phyloP scores from a whole-genome alignment of 1,140 invertebrate genomes.

The Cydia strobilella region DNA sequence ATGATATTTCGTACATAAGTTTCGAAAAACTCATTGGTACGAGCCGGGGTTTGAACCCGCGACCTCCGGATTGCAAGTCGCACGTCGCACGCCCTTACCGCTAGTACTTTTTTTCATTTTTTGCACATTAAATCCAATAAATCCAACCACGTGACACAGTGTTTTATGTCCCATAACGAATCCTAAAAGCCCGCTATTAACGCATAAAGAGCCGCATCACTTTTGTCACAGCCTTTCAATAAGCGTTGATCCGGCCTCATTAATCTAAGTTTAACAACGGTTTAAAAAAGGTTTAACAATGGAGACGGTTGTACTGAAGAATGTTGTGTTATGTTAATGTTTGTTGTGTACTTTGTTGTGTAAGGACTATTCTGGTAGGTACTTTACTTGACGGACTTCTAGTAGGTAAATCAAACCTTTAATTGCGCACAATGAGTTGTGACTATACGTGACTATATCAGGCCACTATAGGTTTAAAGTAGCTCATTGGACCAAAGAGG shows the following conservation, averaged over 20 bases:
- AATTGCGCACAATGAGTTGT: too few species aligned
- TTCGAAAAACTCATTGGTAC: too few species aligned
- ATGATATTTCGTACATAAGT: too few species aligned
- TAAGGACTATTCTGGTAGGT: background rate
- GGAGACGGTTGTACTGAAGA: background rate
- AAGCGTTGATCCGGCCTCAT: conserved; percentile 11
- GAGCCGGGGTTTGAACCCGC: too few species aligned
- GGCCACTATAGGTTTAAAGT: too few species aligned
- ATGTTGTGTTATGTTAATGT: conserved; percentile 3
- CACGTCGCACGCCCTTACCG: too few species aligned
- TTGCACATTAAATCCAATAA: background rate
- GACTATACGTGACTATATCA: too few species aligned
- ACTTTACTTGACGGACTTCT: background rate
- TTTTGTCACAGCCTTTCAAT: conserved; percentile 16
- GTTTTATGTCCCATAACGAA: conserved; percentile 11
- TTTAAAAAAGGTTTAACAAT: background rate
- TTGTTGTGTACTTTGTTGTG: background rate
- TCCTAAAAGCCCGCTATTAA: conserved; percentile 5
- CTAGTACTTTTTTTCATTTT: too few species aligned
- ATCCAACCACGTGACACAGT: conserved; percentile 5
- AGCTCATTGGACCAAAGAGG: too few species aligned
- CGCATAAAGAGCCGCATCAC: background rate
- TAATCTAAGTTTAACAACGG: conserved; percentile 7
- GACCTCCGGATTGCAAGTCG: too few species aligned
- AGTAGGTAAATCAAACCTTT: background rate